Conservation (phyloP, 2,113 vertebrate species). For the Paratilapia polleni region DNA sequence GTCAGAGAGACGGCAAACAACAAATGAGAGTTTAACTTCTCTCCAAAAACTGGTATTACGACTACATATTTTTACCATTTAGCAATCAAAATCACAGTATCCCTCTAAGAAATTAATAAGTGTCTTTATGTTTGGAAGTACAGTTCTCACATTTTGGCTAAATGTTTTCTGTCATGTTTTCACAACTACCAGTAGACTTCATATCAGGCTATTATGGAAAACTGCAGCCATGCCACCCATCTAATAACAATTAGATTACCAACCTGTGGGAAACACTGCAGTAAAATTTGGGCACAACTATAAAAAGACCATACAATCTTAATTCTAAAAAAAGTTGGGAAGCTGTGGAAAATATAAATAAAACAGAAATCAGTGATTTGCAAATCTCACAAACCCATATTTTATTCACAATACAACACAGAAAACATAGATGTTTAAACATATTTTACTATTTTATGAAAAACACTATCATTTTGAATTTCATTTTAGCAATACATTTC, state of each 20-base stretch:
- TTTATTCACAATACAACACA: neutral
- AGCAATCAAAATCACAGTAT: neutral
- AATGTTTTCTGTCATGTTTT: neutral
- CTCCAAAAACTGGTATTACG: neutral
- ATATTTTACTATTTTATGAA: too few species aligned
- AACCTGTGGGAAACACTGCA: neutral
- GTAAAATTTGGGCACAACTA: rapidly evolving
- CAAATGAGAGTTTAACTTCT: neutral
- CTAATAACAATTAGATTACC: neutral
- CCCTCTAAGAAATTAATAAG: neutral
- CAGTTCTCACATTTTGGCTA: neutral
- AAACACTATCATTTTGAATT: neutral
- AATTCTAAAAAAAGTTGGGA: neutral
- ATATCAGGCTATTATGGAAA: neutral
- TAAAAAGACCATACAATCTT: neutral
- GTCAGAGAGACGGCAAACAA: neutral
- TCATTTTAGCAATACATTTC: neutral
- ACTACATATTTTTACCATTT: neutral
- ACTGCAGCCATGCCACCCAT: neutral
- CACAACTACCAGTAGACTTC: neutral
- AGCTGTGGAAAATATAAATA: neutral
- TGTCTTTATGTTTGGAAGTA: neutral
- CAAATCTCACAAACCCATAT: neutral
- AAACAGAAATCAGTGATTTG: neutral
- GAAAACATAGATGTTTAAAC: too few species aligned